Evolutionary conservation across 2,113 vertebrate genomes (phyloP).

Genomic region (Aplodontia rufa): DNA sequence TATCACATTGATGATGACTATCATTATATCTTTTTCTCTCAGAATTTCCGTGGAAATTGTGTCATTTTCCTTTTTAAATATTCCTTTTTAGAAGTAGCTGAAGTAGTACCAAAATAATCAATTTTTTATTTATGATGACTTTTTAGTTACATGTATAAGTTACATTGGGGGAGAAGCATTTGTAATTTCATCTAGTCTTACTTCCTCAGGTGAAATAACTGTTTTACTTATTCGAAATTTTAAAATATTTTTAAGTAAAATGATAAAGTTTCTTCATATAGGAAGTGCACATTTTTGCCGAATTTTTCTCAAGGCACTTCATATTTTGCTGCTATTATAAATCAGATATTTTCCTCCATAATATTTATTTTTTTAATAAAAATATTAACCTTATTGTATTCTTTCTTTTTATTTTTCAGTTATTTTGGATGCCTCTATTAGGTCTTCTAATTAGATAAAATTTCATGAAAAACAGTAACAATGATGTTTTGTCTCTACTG

Average conservation of each 20-base stretch:
- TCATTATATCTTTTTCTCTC: not conserved
- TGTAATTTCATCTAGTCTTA: not conserved
- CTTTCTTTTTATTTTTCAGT: not conserved
- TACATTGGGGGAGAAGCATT: not conserved
- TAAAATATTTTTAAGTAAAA: not conserved
- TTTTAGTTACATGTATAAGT: not conserved
- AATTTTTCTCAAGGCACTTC: not conserved
- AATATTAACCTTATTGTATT: not conserved
- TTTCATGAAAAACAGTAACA: not conserved
- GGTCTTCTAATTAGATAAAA: not conserved
- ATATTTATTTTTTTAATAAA: not conserved
- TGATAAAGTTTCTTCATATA: not conserved
- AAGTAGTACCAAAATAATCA: not conserved
- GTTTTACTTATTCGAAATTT: not conserved
- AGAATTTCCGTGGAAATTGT: not conserved
- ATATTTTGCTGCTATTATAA: not conserved
- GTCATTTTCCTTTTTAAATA: not conserved
- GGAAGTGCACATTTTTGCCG: not conserved
- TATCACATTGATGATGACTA: not conserved
- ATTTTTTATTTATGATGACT: not conserved
- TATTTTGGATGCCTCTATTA: not conserved
- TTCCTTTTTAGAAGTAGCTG: not conserved
- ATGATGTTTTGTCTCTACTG: not conserved
- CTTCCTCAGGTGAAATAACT: not conserved
- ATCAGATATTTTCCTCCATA: not conserved